Base-by-base conservation (phyloP, 1,140 invertebrate genomes). In the Drosophila bocki region DNA sequence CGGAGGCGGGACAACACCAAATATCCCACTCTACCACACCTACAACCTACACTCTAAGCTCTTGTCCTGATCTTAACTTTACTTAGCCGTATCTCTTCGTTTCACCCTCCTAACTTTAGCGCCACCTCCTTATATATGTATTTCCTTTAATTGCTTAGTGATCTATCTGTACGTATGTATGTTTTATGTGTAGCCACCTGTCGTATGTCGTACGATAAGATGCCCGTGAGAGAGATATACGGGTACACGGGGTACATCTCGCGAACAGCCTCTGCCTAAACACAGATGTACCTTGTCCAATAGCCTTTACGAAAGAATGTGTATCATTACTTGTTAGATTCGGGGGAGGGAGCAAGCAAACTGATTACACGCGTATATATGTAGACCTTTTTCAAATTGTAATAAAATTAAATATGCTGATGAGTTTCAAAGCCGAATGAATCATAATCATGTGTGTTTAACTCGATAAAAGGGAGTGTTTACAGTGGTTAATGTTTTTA, bases 371-470 rank as follows among this genome's bases (percentile, higher is more conserved):
- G 35, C 39, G 42, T 39, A 53, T 51, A 53, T 76, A 62, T 77
- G 56, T 56, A 56, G 47, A 68, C 64, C 62, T 74, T 77, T 77
- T 77, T 68, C 72, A 68, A 75, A 77, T 45, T 77, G 69, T 68
- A 54, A 68, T 59, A 68, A 15, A 77, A 42, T 45, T 35, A 76
- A 68, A 77, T 54, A 59, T 56, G 45, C 71, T 75, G 39, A 26
- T 44, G 44, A 67, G 47, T 68, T 59, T 71, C 29, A 50, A 59
- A 72, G 41, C 37, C 29, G 56, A 72, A 26, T 56, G 35, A 39
- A 56, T 15, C 19, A 22, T 3, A n/a, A 7, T 13, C 12, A 13
- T 39, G 64, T 62, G 17, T 58, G n/a, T 65, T 61, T 35, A 19
- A 44, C 1, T 22, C 17, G 13, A 13, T 13, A 19, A 26, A 17